phyloP scores from a whole-genome alignment of 2,113 vertebrate species.

The human (Homo sapiens) region DNA sequence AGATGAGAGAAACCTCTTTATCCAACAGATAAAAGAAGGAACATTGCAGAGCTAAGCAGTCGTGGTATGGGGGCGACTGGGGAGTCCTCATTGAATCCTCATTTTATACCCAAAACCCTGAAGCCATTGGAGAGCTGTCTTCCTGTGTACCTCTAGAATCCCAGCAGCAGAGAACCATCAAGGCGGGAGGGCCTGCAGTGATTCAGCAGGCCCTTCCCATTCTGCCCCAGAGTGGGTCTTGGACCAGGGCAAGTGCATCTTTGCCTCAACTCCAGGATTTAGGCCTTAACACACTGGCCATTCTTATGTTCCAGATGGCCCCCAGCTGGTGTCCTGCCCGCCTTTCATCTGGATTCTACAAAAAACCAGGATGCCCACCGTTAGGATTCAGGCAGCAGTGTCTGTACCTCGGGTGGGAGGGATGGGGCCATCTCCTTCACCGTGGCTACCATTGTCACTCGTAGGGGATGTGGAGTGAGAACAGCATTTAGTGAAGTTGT shows the following conservation, averaged over 20 bases:
- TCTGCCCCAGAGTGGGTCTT: conserved; percentile 63
- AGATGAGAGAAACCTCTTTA: conserved; percentile 96
- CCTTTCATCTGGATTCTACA: conserved; percentile 71
- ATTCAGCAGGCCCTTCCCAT: conserved; percentile 54
- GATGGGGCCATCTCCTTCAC: not conserved
- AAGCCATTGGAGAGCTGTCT: conserved; percentile 79
- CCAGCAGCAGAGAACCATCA: conserved; percentile 77
- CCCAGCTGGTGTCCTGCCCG: conserved; percentile 76
- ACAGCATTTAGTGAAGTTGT: conserved; percentile 37
- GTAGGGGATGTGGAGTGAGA: conserved; percentile 61
- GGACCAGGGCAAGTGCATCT: conserved; percentile 64
- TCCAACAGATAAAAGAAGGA: conserved; percentile 97
- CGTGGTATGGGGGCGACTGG: not conserved
- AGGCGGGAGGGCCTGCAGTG: conserved; percentile 63
- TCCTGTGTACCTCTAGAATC: conserved; percentile 77
- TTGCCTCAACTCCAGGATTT: conserved; percentile 80
- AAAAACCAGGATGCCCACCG: conserved; percentile 70
- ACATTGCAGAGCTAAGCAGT: conserved; percentile 89
- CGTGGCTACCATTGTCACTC: conserved; percentile 40
- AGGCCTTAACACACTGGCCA: conserved; percentile 75
- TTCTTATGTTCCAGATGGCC: conserved; percentile 79
- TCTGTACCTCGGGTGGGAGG: conserved; percentile 65
- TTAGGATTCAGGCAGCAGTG: conserved; percentile 68
- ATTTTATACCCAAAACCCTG: conserved; percentile 76
- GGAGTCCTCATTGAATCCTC: conserved; percentile 65